Conservation (phyloP, 1,140 invertebrate species). For the Drusus annulatus region DNA sequence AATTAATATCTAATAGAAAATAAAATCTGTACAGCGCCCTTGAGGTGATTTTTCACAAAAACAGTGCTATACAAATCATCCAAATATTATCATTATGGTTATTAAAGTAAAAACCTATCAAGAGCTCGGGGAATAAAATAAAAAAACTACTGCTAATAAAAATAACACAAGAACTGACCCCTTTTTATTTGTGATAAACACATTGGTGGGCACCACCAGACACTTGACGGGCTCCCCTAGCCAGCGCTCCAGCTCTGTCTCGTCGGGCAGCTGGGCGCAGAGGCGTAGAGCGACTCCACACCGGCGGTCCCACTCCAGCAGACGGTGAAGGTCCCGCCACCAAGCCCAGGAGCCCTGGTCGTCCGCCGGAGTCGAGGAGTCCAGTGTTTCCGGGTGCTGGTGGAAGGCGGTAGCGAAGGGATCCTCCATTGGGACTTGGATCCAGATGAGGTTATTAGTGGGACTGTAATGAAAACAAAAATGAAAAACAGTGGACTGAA, state of each 20-base stretch:
- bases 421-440: slow-evolving; percentile 79
- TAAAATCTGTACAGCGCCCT: too few relatives aligned
- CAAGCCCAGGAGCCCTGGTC: slow-evolving; percentile 78
- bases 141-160: too few relatives aligned
- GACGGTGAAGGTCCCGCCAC: slow-evolving; percentile 90
- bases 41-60: too few relatives aligned
- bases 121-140: too few relatives aligned
- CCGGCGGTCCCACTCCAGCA: slow-evolving; percentile 83
- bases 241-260: slow-evolving; percentile 85
- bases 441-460: slow-evolving; percentile 76
- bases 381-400: neutral
- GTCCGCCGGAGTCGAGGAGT: neutral
- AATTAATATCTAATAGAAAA: too few relatives aligned
- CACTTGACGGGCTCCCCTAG: slow-evolving; percentile 92
- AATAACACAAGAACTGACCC: slow-evolving; percentile 65
- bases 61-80: too few relatives aligned
- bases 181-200: slow-evolving; percentile 87
- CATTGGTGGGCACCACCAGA: slow-evolving; percentile 85
- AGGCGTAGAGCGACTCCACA: slow-evolving; percentile 79
- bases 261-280: slow-evolving; percentile 78
- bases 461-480: slow-evolving; percentile 58
- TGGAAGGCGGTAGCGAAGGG: slow-evolving; percentile 37
- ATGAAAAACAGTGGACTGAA: neutral
- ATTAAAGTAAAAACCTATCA: too few relatives aligned
- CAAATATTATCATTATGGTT: too few relatives aligned